These are phyloP conservation scores for Corythucha ciliata DNA, from an alignment of 2,888 invertebrate genomes.

Conservation along the genomic window DNA sequence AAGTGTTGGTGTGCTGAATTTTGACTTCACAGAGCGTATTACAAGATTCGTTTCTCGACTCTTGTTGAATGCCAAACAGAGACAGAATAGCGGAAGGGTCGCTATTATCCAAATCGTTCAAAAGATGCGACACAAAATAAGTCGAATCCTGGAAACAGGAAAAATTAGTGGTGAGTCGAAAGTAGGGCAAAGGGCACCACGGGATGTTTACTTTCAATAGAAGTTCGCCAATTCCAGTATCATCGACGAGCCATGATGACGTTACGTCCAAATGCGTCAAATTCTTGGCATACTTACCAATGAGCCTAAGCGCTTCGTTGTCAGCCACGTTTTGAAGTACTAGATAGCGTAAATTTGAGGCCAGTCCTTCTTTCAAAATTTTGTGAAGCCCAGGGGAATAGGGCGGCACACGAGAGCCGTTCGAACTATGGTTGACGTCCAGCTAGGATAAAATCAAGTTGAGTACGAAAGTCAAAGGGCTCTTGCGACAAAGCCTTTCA, in stretches of 20 bases:
- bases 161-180: neutral
- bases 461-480: no score
- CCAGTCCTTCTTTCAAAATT: constrained; percentile 35
- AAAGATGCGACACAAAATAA: constrained; percentile 20
- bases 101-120: constrained; percentile 25
- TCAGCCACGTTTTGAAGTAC: constrained; percentile 37
- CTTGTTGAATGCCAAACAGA: constrained; percentile 15
- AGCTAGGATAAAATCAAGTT: neutral
- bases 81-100: constrained; percentile 25
- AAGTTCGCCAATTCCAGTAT: constrained; percentile 36
- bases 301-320: constrained; percentile 36
- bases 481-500: no score
- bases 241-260: constrained; percentile 38
- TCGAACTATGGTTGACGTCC: neutral
- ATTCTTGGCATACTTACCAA: constrained; percentile 36
- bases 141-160: constrained; percentile 25
- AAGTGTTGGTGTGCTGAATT: constrained; percentile 39
- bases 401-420: neutral
- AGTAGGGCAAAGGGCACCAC: neutral
- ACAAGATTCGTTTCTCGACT: constrained; percentile 35
- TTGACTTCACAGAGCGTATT: constrained; percentile 36
- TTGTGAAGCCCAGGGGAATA: constrained; percentile 29
- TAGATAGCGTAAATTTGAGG: constrained; percentile 34
- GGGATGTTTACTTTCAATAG: constrained; percentile 32
- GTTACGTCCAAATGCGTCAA: constrained; percentile 38